Evolutionary conservation across 2,113 vertebrate genomes (phyloP).

Genomic region (Ptychochromis oligacanthus): DNA sequence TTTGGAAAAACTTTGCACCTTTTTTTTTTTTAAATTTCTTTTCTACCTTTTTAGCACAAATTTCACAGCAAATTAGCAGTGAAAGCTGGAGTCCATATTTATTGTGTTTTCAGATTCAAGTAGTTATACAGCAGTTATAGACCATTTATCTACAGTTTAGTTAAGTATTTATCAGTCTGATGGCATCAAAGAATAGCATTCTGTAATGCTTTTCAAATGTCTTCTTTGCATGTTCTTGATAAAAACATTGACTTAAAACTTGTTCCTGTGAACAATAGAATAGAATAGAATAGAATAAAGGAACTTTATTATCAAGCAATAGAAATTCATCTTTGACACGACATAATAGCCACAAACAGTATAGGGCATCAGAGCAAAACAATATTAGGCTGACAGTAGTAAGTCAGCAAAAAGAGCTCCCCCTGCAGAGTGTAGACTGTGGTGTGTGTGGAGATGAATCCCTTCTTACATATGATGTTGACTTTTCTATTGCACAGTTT

Average conservation of each 20-base stretch:
- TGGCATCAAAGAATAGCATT: neutral
- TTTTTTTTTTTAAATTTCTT: neutral
- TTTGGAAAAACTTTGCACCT: too few species aligned
- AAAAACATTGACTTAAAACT: neutral
- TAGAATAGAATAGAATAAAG: neutral
- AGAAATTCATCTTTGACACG: too few species aligned
- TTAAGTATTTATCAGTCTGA: neutral
- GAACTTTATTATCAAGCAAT: too few species aligned
- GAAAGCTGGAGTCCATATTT: neutral
- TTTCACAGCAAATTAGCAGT: neutral
- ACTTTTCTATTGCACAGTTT: neutral
- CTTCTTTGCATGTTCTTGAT: neutral
- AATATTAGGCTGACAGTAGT: neutral
- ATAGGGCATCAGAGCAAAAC: too few species aligned
- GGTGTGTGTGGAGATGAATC: neutral
- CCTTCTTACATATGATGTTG: neutral
- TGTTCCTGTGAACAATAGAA: neutral
- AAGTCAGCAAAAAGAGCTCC: conserved; percentile 40
- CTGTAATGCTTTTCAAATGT: neutral
- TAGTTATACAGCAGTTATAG: neutral
- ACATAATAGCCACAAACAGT: too few species aligned
- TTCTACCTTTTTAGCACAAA: neutral
- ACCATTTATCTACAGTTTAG: neutral
- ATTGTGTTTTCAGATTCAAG: neutral
- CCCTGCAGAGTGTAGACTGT: conserved; percentile 35